These are phyloP conservation scores for Antheraea mylitta DNA, from an alignment of 1,140 invertebrate genomes.

Conservation along the genomic window DNA sequence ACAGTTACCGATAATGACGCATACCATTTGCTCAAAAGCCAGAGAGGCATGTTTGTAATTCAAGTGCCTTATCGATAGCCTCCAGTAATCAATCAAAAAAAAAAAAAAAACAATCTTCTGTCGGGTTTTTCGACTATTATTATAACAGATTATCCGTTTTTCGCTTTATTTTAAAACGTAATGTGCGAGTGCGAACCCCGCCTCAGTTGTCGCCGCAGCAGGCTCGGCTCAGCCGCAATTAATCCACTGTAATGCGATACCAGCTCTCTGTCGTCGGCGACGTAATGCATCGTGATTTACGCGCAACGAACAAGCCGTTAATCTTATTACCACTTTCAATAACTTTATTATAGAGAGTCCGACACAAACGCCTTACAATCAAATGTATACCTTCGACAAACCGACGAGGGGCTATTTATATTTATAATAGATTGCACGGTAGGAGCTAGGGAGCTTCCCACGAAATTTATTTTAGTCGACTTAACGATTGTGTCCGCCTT, in stretches of 20 bases:
- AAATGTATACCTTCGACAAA: constrained; percentile 50
- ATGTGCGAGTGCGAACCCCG: constrained; percentile 26
- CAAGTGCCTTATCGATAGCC: constrained; percentile 53
- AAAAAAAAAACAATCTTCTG: too few relatives aligned
- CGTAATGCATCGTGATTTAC: constrained; percentile 74
- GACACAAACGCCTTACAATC: constrained; percentile 33
- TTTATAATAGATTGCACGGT: constrained; percentile 28
- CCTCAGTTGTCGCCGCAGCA: constrained; percentile 44
- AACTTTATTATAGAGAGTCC: constrained; percentile 65
- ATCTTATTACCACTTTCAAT: constrained; percentile 76
- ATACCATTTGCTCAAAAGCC: constrained; percentile 59
- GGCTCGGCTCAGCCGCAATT: constrained; percentile 55
- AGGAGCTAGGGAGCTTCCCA: constrained; percentile 52
- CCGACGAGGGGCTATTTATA: constrained; percentile 41
- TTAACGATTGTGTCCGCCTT: constrained; percentile 57
- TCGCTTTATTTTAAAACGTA: constrained; percentile 9
- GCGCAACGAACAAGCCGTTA: constrained; percentile 61
- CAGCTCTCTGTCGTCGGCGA: constrained; percentile 59
- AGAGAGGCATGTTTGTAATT: constrained; percentile 37
- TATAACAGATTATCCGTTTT: neutral
- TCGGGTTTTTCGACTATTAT: constrained; percentile 1
- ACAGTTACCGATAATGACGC: constrained; percentile 61
- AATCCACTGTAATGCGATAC: constrained; percentile 69
- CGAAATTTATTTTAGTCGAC: constrained; percentile 65
- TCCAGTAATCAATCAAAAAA: constrained; percentile 45